These are phyloP conservation scores for Cladorhizidae sp. DNA, from an alignment of 37 sponge, comb jelly and placozoan species.

Conservation along the genomic window DNA sequence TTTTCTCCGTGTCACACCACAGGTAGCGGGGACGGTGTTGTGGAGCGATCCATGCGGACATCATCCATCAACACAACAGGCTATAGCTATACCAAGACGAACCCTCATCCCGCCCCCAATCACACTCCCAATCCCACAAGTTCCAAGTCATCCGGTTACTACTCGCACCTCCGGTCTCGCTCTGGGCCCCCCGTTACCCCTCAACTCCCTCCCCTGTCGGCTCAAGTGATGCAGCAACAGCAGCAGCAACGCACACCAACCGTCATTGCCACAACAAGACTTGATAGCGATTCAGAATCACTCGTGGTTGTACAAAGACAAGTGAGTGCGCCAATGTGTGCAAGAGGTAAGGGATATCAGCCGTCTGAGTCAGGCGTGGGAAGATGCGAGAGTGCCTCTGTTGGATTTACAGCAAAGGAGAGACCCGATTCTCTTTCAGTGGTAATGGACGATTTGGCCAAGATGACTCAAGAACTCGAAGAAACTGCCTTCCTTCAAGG, in stretches of 20 bases:
- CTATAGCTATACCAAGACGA: background rate
- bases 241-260: too few relatives aligned
- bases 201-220: background rate
- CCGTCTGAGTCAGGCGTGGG: too few relatives aligned
- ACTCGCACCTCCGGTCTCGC: background rate
- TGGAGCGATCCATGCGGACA: background rate
- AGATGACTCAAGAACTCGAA: constrained; percentile 19
- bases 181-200: background rate
- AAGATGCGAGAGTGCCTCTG: constrained; percentile 19
- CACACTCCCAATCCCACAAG: background rate
- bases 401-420: background rate
- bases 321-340: background rate
- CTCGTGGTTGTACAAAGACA: background rate
- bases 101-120: constrained; percentile 2
- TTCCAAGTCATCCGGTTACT: background rate
- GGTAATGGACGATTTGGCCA: constrained; percentile 8
- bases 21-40: constrained; percentile 7
- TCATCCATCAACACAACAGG: background rate
- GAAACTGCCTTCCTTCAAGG: background rate
- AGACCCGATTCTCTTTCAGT: background rate
- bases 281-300: background rate
- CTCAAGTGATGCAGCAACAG: too few relatives aligned
- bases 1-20: too few relatives aligned
- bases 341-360: too few relatives aligned
- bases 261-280: background rate